Evolutionary conservation across 2,888 invertebrate genomes (phyloP).

Genomic region (Machimus rusticus): DNA sequence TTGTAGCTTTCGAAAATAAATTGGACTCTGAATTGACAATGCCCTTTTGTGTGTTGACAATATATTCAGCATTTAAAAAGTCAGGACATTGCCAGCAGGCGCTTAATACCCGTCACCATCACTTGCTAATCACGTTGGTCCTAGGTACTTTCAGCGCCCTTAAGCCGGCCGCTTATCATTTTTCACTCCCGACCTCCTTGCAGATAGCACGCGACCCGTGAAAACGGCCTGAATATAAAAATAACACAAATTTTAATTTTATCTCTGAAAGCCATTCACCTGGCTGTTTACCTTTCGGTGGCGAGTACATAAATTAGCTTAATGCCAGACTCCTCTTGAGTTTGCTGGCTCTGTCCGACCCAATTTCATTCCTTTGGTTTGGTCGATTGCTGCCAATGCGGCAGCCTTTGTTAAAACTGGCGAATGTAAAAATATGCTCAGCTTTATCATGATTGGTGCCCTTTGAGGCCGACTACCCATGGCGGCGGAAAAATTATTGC

Average conservation of each 20-base stretch:
- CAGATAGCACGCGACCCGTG: background rate
- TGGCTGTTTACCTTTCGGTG: conserved; percentile 35
- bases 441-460: conserved; percentile 41
- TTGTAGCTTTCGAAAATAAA: background rate
- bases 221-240: conserved; percentile 22
- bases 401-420: conserved; percentile 29
- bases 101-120: background rate
- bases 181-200: background rate
- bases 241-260: conserved; percentile 40
- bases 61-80: background rate
- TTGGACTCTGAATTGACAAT: background rate
- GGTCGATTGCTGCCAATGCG: conserved; percentile 25
- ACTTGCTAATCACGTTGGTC: background rate
- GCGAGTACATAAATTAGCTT: conserved; percentile 40
- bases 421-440: conserved; percentile 35
- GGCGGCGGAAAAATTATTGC: conserved; percentile 23
- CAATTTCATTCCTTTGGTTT: conserved; percentile 13
- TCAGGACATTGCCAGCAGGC: background rate
- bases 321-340: conserved; percentile 11
- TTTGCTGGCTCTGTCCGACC: background rate
- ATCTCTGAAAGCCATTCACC: conserved; percentile 37
- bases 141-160: background rate
- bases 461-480: conserved; percentile 8
- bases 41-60: background rate
- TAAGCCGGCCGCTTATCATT: conserved; percentile 5